Evolutionary conservation across 92 coral and sea anemone genomes (phyloP).

Genomic region (Scolanthus callimorphus): DNA sequence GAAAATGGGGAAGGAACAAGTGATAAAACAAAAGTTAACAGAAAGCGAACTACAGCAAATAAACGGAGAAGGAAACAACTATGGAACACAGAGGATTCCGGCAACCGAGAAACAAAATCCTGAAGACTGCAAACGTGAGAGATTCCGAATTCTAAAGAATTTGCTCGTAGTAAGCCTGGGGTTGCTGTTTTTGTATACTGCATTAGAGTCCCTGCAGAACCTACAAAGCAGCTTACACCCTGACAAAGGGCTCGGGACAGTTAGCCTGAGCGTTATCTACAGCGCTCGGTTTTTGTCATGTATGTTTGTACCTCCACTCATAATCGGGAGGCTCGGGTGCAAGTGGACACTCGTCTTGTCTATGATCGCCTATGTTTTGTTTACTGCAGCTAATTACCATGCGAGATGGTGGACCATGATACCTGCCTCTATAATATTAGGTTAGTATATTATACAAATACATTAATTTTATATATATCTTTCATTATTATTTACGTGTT

Average conservation of each 20-base stretch:
- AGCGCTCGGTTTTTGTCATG: slow-evolving; percentile 57
- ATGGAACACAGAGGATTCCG: too few relatives aligned
- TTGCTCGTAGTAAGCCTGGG: slow-evolving; percentile 76
- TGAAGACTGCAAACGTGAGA: slow-evolving; percentile 42
- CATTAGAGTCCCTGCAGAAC: slow-evolving; percentile 79
- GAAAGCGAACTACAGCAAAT: too few relatives aligned
- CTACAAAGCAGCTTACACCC: slow-evolving; percentile 81
- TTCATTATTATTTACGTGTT: too few relatives aligned
- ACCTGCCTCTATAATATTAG: slow-evolving; percentile 59
- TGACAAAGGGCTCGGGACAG: slow-evolving; percentile 63
- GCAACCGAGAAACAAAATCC: too few relatives aligned
- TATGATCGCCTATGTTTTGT: slow-evolving; percentile 61
- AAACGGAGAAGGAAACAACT: too few relatives aligned
- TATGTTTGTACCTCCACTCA: slow-evolving; percentile 62
- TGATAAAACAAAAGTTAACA: too few relatives aligned
- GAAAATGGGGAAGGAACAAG: slow-evolving; percentile 13
- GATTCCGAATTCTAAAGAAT: slow-evolving; percentile 71
- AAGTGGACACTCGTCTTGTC: slow-evolving; percentile 71
- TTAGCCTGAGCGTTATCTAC: slow-evolving; percentile 56
- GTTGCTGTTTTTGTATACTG: slow-evolving; percentile 83
- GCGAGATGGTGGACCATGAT: slow-evolving; percentile 76
- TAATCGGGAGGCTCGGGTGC: slow-evolving; percentile 71
- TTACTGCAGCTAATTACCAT: slow-evolving; percentile 58
- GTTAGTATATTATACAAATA: slow-evolving; percentile 51
- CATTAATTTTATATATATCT: too few relatives aligned